These are phyloP conservation scores for Mechanitis messenoides DNA, from an alignment of 2,888 invertebrate genomes.

Conservation along the genomic window DNA sequence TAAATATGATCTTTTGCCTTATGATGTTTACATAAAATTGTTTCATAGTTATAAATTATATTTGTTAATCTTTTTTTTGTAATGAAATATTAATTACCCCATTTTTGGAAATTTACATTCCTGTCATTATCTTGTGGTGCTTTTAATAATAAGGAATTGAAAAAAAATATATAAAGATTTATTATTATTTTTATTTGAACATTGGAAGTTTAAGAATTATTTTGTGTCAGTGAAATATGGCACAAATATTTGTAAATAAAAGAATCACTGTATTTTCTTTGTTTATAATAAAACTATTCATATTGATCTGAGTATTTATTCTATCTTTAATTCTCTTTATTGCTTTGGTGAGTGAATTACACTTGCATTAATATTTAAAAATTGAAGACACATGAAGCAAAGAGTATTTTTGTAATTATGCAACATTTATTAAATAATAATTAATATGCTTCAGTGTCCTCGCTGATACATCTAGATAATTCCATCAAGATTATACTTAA, in stretches of 20 bases:
- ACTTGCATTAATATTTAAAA: constrained; percentile 8
- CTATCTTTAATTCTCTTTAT: constrained; percentile 46
- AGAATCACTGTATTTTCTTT: constrained; percentile 31
- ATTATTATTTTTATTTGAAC: too few relatives aligned
- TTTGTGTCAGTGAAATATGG: too few relatives aligned
- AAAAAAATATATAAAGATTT: too few relatives aligned
- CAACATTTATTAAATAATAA: background rate
- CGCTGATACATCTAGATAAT: background rate
- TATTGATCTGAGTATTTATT: constrained; percentile 21
- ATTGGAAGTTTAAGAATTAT: too few relatives aligned
- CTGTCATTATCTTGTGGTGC: too few relatives aligned
- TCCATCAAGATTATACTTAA: too few relatives aligned
- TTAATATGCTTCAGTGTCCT: background rate
- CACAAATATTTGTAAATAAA: constrained; percentile 3
- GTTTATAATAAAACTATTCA: constrained; percentile 46
- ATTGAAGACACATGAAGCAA: background rate
- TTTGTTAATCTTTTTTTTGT: too few relatives aligned
- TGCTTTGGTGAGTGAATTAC: constrained; percentile 35
- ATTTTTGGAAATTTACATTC: too few relatives aligned
- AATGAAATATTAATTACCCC: too few relatives aligned
- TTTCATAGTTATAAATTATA: too few relatives aligned
- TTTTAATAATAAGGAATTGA: too few relatives aligned
- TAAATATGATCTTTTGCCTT: constrained; percentile 1
- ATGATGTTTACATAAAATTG: background rate
- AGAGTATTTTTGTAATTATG: background rate